Conservation (phyloP, 2,888 invertebrate genomes). For the Strigamia transsilvanica region DNA sequence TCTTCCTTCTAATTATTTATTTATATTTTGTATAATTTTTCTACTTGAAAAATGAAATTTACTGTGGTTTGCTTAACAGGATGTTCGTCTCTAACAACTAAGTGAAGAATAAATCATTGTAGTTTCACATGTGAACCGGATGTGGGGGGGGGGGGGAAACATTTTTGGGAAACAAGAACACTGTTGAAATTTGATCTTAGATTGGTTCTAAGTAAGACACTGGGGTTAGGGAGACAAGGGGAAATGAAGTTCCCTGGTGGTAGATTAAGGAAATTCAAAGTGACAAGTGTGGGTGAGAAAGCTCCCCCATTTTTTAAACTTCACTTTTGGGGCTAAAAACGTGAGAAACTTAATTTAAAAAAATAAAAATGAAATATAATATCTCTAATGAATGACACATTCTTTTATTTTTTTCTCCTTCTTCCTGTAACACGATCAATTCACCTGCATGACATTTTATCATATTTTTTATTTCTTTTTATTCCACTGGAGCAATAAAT, state of each 20-base stretch:
- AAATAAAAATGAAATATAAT: background rate
- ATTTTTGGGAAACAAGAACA: slow-evolving; percentile 47
- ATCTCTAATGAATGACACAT: background rate
- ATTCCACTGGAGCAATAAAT: background rate
- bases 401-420: background rate
- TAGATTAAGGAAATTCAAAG: slow-evolving; percentile 43
- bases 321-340: no score
- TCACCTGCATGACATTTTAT: background rate
- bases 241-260: slow-evolving; percentile 36
- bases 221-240: slow-evolving; percentile 48
- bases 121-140: slow-evolving; percentile 46
- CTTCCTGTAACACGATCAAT: background rate
- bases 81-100: slow-evolving; percentile 38
- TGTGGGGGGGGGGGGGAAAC: background rate
- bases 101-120: slow-evolving; percentile 47
- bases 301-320: no score
- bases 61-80: slow-evolving; percentile 31
- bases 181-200: slow-evolving; percentile 46
- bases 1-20: background rate
- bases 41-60: slow-evolving; percentile 4
- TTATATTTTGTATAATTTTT: slow-evolving; percentile 20
- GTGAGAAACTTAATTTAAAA: no score
- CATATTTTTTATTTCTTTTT: background rate
- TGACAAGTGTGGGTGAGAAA: slow-evolving; percentile 26
- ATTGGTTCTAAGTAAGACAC: slow-evolving; percentile 45